phyloP scores from a whole-genome alignment of 1,140 invertebrate species.

The Octopus sinensis region DNA sequence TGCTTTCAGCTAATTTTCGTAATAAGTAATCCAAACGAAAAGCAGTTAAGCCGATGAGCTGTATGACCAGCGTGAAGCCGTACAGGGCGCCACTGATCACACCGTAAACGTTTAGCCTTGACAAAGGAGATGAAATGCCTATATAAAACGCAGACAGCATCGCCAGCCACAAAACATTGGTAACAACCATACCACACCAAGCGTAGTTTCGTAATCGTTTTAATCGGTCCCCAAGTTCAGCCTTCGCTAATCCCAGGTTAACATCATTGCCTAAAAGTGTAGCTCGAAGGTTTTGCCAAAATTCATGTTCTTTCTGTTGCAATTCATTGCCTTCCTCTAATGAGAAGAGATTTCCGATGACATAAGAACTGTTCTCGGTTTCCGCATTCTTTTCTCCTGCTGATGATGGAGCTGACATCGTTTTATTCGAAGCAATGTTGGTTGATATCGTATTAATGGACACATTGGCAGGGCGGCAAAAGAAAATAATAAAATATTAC shows the following conservation, averaged over 20 bases:
- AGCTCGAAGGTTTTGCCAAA: slow-evolving; percentile 28
- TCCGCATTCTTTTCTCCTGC: too few relatives aligned
- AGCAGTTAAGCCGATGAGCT: slow-evolving; percentile 33
- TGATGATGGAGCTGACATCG: too few relatives aligned
- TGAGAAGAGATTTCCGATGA: neutral
- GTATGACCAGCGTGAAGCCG: slow-evolving; percentile 35
- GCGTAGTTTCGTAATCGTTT: slow-evolving; percentile 28
- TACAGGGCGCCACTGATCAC: slow-evolving; percentile 40
- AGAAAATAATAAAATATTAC: too few relatives aligned
- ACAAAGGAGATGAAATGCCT: slow-evolving; percentile 27
- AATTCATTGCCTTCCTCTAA: slow-evolving; percentile 27
- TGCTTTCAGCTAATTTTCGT: slow-evolving; percentile 21
- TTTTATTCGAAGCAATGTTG: too few relatives aligned
- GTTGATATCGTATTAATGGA: too few relatives aligned
- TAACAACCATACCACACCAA: slow-evolving; percentile 22
- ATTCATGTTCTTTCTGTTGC: slow-evolving; percentile 26
- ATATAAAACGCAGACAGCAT: slow-evolving; percentile 36
- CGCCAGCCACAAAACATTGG: slow-evolving; percentile 35
- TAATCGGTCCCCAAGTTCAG: slow-evolving; percentile 27
- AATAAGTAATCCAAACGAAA: slow-evolving; percentile 28
- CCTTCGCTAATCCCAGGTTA: slow-evolving; percentile 30
- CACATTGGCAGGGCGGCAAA: too few relatives aligned
- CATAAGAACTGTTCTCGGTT: too few relatives aligned
- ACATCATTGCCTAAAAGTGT: slow-evolving; percentile 30
- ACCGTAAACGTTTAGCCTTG: slow-evolving; percentile 36